A percentile compares a stretch with the other conserved stretches of the same genome.
Evolutionary conservation across 1,140 invertebrate species (phyloP).

Genomic region (Cydia splendana): DNA sequence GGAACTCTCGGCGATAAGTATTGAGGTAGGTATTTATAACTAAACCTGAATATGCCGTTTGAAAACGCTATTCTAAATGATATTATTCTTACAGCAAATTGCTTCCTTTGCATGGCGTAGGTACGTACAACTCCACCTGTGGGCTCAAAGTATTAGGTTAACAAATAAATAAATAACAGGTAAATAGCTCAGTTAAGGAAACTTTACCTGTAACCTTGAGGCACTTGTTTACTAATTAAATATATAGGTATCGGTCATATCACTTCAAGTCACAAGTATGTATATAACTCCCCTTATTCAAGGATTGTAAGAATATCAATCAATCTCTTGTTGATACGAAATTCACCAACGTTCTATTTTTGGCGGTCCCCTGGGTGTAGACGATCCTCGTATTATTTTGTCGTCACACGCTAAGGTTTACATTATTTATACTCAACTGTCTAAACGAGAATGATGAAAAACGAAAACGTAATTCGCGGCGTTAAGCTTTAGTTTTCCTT

Average conservation of each 20-base stretch:
- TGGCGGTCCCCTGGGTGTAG: slow-evolving; percentile 15
- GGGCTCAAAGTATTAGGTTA: too few species aligned
- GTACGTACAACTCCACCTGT: too few species aligned
- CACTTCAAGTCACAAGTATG: neutral
- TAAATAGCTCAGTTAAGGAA: too few species aligned
- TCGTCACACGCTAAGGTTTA: slow-evolving; percentile 19
- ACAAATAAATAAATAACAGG: too few species aligned
- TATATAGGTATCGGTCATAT: neutral
- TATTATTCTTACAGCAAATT: too few species aligned
- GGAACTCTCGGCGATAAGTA: too few species aligned
- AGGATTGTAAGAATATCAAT: slow-evolving; percentile 19
- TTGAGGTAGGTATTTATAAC: too few species aligned
- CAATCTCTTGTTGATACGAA: slow-evolving; percentile 32
- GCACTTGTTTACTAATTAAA: too few species aligned
- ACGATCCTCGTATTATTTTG: slow-evolving; percentile 22
- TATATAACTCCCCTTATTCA: slow-evolving; percentile 3
- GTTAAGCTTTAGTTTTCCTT: neutral
- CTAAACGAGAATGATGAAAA: slow-evolving; percentile 25
- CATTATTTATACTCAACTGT: slow-evolving; percentile 33
- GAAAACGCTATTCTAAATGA: too few species aligned
- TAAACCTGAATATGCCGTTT: too few species aligned
- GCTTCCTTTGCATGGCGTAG: too few species aligned
- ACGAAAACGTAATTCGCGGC: neutral
- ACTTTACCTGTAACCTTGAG: too few species aligned
- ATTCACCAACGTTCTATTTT: slow-evolving; percentile 22